Base-by-base conservation (phyloP, 1,140 invertebrate genomes). In the Aethina tumida region DNA sequence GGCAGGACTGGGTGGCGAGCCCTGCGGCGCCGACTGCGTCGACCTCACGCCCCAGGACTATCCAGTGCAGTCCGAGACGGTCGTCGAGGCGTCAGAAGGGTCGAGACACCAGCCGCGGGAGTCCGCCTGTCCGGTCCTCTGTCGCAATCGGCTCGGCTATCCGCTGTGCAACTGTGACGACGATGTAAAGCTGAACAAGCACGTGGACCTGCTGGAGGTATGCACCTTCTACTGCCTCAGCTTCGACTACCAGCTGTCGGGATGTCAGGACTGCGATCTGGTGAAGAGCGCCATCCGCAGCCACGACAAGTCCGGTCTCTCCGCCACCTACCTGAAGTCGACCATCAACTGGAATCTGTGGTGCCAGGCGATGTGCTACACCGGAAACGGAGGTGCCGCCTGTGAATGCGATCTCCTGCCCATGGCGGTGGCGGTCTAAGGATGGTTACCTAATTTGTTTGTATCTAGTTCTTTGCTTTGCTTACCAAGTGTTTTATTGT, bases 391-490 rank as follows among this genome's bases (percentile, higher is more conserved):
- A 0, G 70, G 70, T 0, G 63, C 62, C 16, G 70, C 70, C 49
- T 72, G 70, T 56, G 62, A 67, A 50, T 72, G 70, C 59, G 67
- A 71, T 62, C 53, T 67, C 31, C 58, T 66, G 27, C 68, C 68
- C 29, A 62, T 66, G 27, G 28, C 20, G 6, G 3, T 31, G 2
- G n/a, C n/a, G n/a, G n/a, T n/a, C n/a, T n/a, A n/a, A n/a, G n/a
- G n/a, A n/a, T n/a, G n/a, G n/a, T n/a, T n/a, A n/a, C n/a, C n/a
- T n/a, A n/a, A n/a, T n/a, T n/a, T n/a, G n/a, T n/a, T n/a, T n/a
- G n/a, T n/a, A n/a, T n/a, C n/a, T n/a, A n/a, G n/a, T n/a, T n/a
- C n/a, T n/a, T n/a, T n/a, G n/a, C n/a, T n/a, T n/a, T n/a, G n/a
- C n/a, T n/a, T n/a, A n/a, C n/a, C n/a, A n/a, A n/a, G n/a, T n/a